A percentile compares a stretch with the other conserved stretches of the same genome.
phyloP scores from a whole-genome alignment of 2,888 invertebrate genomes.

The Eudasyphora cyanicolor region DNA sequence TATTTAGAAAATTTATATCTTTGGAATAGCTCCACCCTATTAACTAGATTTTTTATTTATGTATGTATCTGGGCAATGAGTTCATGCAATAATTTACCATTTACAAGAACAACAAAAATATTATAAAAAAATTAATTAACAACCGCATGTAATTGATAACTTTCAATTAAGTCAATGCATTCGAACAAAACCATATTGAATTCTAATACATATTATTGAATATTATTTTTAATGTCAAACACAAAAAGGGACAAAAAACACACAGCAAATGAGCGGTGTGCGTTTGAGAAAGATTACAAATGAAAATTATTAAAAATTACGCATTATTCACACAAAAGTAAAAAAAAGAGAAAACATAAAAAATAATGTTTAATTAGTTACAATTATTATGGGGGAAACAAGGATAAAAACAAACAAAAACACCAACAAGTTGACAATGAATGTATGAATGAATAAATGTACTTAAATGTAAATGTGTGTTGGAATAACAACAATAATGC shows the following conservation, averaged over 20 bases:
- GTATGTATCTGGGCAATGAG: too few relatives aligned
- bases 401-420: too few relatives aligned
- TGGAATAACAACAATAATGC: neutral
- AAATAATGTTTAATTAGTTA: slow-evolving; percentile 49
- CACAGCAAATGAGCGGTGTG: neutral
- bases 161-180: slow-evolving; percentile 22
- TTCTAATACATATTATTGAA: slow-evolving; percentile 25
- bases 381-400: slow-evolving; percentile 55
- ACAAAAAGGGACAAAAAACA: neutral
- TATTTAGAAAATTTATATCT: too few relatives aligned
- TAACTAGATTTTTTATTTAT: too few relatives aligned
- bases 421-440: neutral
- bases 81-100: neutral
- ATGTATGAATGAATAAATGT: neutral
- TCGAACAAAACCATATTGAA: slow-evolving; percentile 15
- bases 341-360: slow-evolving; percentile 5
- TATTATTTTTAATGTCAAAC: slow-evolving; percentile 6
- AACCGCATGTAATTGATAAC: slow-evolving; percentile 1
- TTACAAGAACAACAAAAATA: neutral
- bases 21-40: too few relatives aligned
- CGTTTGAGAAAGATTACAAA: neutral
- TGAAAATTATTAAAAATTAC: slow-evolving; percentile 43
- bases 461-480: neutral
- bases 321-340: slow-evolving; percentile 11
- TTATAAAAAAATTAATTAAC: slow-evolving; percentile 5